Evolutionary conservation across 2,888 invertebrate species (phyloP), one percentile per base, ranked within the genome.

Genomic region (Ctenicera cuprea): DNA sequence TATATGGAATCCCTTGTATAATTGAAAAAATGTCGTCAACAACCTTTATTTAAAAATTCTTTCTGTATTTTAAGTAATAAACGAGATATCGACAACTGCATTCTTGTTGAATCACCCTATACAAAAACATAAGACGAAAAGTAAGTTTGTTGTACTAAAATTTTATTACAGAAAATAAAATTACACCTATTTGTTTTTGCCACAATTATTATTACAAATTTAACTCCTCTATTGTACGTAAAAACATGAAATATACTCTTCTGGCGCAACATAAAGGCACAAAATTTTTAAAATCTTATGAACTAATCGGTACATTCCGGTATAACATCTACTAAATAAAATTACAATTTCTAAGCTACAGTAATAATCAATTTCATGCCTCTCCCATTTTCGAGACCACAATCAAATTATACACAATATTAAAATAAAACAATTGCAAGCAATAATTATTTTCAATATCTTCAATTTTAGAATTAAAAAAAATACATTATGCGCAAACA

Each of bases 81-180:
- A n/a, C n/a, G n/a, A n/a, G n/a, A n/a, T n/a, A n/a, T n/a, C n/a
- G n/a, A n/a, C n/a, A n/a, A n/a, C n/a, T n/a, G n/a, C n/a, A n/a
- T n/a, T n/a, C n/a, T n/a, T n/a, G n/a, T n/a, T n/a, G n/a, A n/a
- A n/a, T n/a, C n/a, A n/a, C n/a, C n/a, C n/a, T n/a, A n/a, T n/a
- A n/a, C n/a, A n/a, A n/a, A n/a, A n/a, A n/a, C n/a, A n/a, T n/a
- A n/a, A n/a, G n/a, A 33, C 33, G 1, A 33, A 41, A 14, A 14
- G 14, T n/a, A 41, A 41, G 41, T 41, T 8, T 48, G 48, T 48
- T 45, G 43, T 62, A 45, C 45, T 62, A 62, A 62, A 62, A 14
- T 62, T 62, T 45, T 62, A 62, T 62, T 62, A 43, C 62, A 22
- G n/a, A 62, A 62, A 62, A 62, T 62, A 62, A 59, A 59, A 59